Evolutionary conservation across 2,113 vertebrate genomes (phyloP).

Genomic region (Pardalotus punctatus): DNA sequence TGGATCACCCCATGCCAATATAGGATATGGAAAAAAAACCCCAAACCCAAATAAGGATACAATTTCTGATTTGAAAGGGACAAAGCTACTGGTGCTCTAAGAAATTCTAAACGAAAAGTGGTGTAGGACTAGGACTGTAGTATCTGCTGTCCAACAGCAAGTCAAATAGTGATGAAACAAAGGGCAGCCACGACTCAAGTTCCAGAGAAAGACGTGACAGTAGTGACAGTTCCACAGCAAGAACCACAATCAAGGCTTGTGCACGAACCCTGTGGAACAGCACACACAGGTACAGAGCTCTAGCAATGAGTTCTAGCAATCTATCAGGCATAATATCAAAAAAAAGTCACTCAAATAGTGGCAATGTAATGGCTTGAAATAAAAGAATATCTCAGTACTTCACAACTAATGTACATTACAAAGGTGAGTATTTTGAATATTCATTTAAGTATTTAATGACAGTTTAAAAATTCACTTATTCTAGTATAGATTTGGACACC

Average conservation of each 20-base stretch:
- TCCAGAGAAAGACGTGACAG: slow-evolving; percentile 48
- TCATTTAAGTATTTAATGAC: neutral
- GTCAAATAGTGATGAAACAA: slow-evolving; percentile 46
- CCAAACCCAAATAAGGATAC: neutral
- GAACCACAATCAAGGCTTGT: neutral
- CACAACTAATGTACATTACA: neutral
- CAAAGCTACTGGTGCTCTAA: slow-evolving; percentile 39
- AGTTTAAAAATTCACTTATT: neutral
- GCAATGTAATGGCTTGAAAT: neutral
- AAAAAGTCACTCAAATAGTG: neutral
- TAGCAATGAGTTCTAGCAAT: neutral
- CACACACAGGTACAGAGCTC: neutral
- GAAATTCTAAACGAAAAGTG: slow-evolving; percentile 38
- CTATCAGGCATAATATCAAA: neutral
- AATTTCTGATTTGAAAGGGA: slow-evolving; percentile 45
- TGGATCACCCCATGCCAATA: slow-evolving; percentile 20
- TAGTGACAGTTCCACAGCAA: slow-evolving; percentile 36
- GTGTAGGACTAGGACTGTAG: slow-evolving; percentile 19
- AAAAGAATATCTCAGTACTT: neutral
- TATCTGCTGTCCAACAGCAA: slow-evolving; percentile 50
- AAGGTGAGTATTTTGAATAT: neutral
- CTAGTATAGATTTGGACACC: neutral
- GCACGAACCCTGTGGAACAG: neutral
- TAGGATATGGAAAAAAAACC: neutral
- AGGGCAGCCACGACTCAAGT: slow-evolving; percentile 27